phyloP scores from a whole-genome alignment of 2,797 vertebrate genomes.

The Bradypodion pumilum region DNA sequence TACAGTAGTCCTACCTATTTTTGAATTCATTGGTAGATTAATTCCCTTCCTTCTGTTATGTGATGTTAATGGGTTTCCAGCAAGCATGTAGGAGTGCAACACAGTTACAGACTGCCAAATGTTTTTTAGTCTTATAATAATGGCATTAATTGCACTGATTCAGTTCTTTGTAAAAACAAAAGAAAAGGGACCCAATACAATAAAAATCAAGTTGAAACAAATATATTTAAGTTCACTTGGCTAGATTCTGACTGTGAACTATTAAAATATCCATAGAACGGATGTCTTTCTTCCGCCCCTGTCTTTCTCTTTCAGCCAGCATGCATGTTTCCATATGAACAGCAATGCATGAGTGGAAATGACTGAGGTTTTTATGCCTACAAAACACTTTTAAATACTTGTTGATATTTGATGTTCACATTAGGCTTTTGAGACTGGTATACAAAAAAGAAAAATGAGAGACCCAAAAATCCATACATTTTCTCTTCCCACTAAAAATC shows the following conservation, averaged over 20 bases:
- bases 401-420: not conserved
- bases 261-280: not conserved
- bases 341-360: not conserved
- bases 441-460: not conserved
- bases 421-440: not conserved
- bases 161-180: not conserved
- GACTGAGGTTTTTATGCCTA: not conserved
- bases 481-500: not conserved
- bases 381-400: not conserved
- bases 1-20: slow-evolving; percentile 64
- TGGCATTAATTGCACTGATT: slow-evolving; percentile 45
- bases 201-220: not conserved
- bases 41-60: slow-evolving; percentile 62
- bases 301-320: not conserved
- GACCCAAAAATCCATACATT: not conserved
- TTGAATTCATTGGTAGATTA: slow-evolving; percentile 67
- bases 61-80: slow-evolving; percentile 54
- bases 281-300: rapidly evolving
- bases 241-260: not conserved
- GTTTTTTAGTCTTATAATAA: slow-evolving; percentile 51
- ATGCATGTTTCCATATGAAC: not conserved
- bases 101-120: slow-evolving; percentile 37
- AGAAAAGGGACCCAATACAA: not conserved
- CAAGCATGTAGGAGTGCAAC: slow-evolving; percentile 41
- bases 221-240: too few relatives aligned